Base-by-base conservation (phyloP, 1,140 invertebrate genomes). In the Adelges cooleyi region DNA sequence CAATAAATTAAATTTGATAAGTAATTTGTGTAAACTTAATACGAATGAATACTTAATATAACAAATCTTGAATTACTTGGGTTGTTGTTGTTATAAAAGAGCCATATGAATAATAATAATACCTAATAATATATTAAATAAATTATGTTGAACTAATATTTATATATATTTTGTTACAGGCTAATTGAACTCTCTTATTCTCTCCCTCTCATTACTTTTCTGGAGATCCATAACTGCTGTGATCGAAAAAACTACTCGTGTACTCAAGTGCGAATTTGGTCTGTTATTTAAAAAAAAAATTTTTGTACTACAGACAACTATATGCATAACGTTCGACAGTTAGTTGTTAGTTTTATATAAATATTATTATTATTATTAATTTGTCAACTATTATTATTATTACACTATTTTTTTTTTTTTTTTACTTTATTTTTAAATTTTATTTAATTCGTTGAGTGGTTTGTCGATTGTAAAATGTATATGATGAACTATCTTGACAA, bases 361-460 rank as follows among this genome's bases (percentile, higher is more conserved):
- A n/a, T n/a, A n/a, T n/a, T n/a, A 25, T 27, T 46, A 59, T 15
- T 11, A 6, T 11, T 33, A 11, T 33, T 33, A 11, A 11, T 33
- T 48, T 29, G 9, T 33, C 11, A 15, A 50, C 23, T 15, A 50
- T 50, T 18, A 50, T 33, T 48, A 62, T 62, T 48, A 48, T 29
- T 59, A 17, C 27, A 25, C 46, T 46, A 48, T 6, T 27, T 17
- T 46, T 25, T 62, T 42, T 59, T 59, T 42, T 33, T 62, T 59
- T 42, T 56, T 44, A 56, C 15, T 42, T 23, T 56, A 56, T 42
- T 56, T 59, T 27, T 62, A 33, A 62, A 48, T 62, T 46, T 22
- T 62, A 59, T 44, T 29, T 48, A 29, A 46, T 23, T 33, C 20
- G 27, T 62, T 18, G 33, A 62, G 56, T 33, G 22, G 25, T 62